Base-by-base conservation (phyloP, 2,888 invertebrate species). In the Stenurella melanura region DNA sequence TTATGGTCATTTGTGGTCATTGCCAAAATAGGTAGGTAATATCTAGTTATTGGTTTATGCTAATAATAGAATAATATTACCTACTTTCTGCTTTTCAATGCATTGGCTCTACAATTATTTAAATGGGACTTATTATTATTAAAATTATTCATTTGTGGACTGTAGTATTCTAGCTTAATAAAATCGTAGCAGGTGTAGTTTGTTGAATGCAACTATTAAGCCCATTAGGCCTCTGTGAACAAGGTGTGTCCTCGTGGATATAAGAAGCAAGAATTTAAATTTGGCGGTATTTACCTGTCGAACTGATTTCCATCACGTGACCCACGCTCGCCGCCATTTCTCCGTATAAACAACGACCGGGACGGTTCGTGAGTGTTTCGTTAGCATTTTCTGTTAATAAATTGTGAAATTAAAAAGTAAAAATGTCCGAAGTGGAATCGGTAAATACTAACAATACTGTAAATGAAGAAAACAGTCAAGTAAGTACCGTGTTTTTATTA, bases 311-410 rank as follows among this genome's bases (percentile, higher is more conserved):
- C 75, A 81, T 90, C 90, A 92, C 92, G 91, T 92, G 92, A 92
- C 92, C 91, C 91, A 92, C 92, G 92, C 92, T 91, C 90, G 90
- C 91, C 91, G 91, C 92, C 92, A 92, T 92, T 92, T 90, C 90
- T 89, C 89, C 89, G 91, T 91, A 91, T 91, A 92, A 92, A 92
- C 91, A 92, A 89, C 90, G 90, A 90, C 91, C 91, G 91, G 91
- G 90, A 88, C 88, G 82, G 84, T 86, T 83, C 79, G 84, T 84
- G 85, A 77, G 83, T 81, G 82, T 81, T 81, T 83, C 74, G 79
- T 83, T 79, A 75, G 61, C 73, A 73, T 80, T 83, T 84, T 82
- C 70, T 81, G 78, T 77, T 71, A 74, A 76, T 78, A 86, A 80
- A 82, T 78, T 79, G 82, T 80, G 80, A 81, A 83, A 86, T 85